Evolutionary conservation across 2,888 invertebrate genomes (phyloP), one percentile per base, ranked within the genome.

Genomic region (Dolichopus griseipennis): DNA sequence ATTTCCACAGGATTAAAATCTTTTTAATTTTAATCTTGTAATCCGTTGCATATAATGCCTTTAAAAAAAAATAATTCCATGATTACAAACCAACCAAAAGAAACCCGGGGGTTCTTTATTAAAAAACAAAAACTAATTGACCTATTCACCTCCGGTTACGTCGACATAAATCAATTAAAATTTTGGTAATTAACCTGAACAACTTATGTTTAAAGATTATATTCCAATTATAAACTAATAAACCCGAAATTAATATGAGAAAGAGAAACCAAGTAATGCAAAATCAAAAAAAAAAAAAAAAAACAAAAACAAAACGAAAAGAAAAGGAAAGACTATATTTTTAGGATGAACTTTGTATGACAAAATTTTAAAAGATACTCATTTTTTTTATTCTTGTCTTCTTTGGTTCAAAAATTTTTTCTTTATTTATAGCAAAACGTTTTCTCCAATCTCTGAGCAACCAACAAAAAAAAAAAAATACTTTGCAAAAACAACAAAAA

Each of bases 381-480:
- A 12, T 52, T 52, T 52, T 52, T 52, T 12, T 52, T 18, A 18
- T 18, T 52, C 6, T 52, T 18, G 12, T 43, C 12, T 43, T n/a
- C n/a, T n/a, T n/a, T n/a, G n/a, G n/a, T n/a, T n/a, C n/a, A n/a
- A n/a, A 27, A 27, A 27, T 7, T 41, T n/a, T 41, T 41, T 41
- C 15, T 41, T 41, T 41, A 12, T 41, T 41, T 41, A n/a, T n/a
- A 15, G 41, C 15, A 68, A 68, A 64, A 68, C 67, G 66, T 67
- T 68, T 64, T 34, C 61, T 52, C 8, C 4, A 12, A 27, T 52
- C 22, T 62, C 65, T 3, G 27, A 27, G 27, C 27, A 27, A 27
- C 27, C 5, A 27, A n/a, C n/a, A n/a, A n/a, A n/a, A n/a, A n/a
- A n/a, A n/a, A n/a, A n/a, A n/a, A 27, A 27, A 27, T 27, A 27